These are phyloP conservation scores for Scartelaos histophorus DNA, from an alignment of 2,113 vertebrate species.

Conservation along the genomic window DNA sequence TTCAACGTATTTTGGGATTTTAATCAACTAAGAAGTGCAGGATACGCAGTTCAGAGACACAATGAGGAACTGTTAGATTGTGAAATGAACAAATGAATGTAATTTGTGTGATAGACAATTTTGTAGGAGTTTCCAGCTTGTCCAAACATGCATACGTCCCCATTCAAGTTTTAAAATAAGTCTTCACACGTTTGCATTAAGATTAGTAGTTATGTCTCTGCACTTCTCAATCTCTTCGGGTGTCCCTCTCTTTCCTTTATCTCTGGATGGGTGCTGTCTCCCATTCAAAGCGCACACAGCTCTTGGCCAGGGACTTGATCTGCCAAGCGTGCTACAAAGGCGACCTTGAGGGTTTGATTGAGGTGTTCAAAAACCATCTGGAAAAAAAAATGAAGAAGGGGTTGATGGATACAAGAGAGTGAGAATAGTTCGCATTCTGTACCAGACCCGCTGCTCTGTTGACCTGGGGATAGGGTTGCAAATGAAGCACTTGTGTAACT, in stretches of 20 bases:
- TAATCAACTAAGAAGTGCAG: too few species aligned
- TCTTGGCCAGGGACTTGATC: constrained; percentile 67
- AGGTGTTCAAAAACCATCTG: constrained; percentile 73
- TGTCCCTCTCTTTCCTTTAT: constrained; percentile 51
- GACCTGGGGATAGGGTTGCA: constrained; percentile 66
- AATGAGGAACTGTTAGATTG: too few species aligned
- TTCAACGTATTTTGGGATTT: too few species aligned
- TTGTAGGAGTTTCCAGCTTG: not conserved
- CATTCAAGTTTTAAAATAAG: not conserved
- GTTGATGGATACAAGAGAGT: constrained; percentile 68
- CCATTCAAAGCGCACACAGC: constrained; percentile 66
- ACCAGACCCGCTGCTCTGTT: constrained; percentile 47
- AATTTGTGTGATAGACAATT: too few species aligned
- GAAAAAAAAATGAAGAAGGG: constrained; percentile 52
- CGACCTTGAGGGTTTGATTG: constrained; percentile 76
- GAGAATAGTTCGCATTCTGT: constrained; percentile 72
- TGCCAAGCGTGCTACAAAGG: constrained; percentile 64
- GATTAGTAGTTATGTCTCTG: constrained; percentile 14
- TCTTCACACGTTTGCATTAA: not conserved
- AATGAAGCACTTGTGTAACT: constrained; percentile 61
- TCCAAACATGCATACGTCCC: not conserved
- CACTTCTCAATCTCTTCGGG: constrained; percentile 8
- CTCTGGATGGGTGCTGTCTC: constrained; percentile 61
- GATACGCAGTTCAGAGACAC: too few species aligned
- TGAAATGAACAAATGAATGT: too few species aligned